Conservation (phyloP, 2,888 invertebrate species). For the Blera fallax region DNA sequence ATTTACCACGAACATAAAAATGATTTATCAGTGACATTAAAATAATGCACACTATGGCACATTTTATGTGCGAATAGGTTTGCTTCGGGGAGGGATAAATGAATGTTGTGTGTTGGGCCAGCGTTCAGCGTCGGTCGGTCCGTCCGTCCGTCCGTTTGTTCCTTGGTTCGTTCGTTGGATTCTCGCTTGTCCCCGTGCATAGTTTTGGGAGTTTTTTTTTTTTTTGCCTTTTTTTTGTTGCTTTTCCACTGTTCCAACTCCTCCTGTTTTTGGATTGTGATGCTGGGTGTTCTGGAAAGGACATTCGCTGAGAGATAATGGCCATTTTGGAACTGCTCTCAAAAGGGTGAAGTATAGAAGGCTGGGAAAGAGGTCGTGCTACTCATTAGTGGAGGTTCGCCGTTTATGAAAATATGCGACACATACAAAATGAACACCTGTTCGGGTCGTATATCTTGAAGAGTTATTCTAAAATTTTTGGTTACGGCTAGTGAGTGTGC, state of each 20-base stretch:
- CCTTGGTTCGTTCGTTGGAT: slow-evolving; percentile 8
- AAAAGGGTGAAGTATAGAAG: neutral
- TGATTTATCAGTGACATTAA: slow-evolving; percentile 81
- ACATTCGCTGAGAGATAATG: slow-evolving; percentile 57
- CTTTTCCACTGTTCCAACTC: slow-evolving; percentile 22
- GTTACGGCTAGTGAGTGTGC: slow-evolving; percentile 69
- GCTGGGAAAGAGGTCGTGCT: slow-evolving; percentile 46
- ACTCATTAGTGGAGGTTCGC: slow-evolving; percentile 66
- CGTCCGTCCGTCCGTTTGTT: slow-evolving; percentile 35
- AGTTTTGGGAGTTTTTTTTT: slow-evolving; percentile 40
- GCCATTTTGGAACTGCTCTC: slow-evolving; percentile 56
- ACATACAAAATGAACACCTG: slow-evolving; percentile 79
- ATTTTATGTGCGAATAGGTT: slow-evolving; percentile 82
- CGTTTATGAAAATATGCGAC: slow-evolving; percentile 60
- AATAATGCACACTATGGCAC: slow-evolving; percentile 82
- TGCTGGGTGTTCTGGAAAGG: slow-evolving; percentile 6
- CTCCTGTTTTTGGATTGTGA: slow-evolving; percentile 12
- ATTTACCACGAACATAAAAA: slow-evolving; percentile 82
- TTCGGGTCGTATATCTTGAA: slow-evolving; percentile 81
- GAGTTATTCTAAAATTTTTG: slow-evolving; percentile 81
- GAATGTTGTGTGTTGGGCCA: slow-evolving; percentile 64
- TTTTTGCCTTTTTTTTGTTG: slow-evolving; percentile 13
- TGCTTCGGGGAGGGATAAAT: slow-evolving; percentile 73
- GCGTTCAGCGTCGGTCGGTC: slow-evolving; percentile 36
- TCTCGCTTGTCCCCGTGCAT: slow-evolving; percentile 30